Base-by-base conservation (phyloP, 2,113 vertebrate species). In the Psettodes erumei region DNA sequence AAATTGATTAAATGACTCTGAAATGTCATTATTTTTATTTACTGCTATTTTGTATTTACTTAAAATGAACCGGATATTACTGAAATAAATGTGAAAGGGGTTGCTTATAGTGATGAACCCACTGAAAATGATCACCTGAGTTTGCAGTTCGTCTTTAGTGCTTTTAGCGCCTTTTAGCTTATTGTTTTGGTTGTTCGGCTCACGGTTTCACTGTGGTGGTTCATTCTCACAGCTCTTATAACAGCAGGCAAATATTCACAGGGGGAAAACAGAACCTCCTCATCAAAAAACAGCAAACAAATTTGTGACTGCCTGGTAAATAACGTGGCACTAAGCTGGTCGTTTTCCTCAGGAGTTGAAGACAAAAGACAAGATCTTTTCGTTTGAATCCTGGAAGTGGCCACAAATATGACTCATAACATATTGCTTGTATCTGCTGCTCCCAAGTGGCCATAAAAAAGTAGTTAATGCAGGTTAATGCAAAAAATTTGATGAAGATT, bases 401-500 rank as follows among this genome's bases (percentile, higher is more conserved):
- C n/a, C 33, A 58, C 10, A 35, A 43, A n/a, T 2, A 4, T 12
- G 5, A 45, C 5, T 61, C 6, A 10, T 15, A 21, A 45, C 27
- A 30, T 30, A 19, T 4, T 47, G 11, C 5, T 69, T 19, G 18
- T 43, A 37, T 58, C 28, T 76, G 25, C 21, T 59, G 25, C 37
- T 10, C 13, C 19, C 19, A 16, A 25, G 25, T 37, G 47, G 37
- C 16, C 3, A 43, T 15, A 30, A 69, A 50, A 61, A 53, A 6
- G 8, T 3, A 18, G 12, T 28, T 7, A 47, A 66, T 32, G 48
- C 23, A 47, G 40, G 11, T 68, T 74, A 38, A 58, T n/a, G 56
- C 23, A 3, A 43, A 63, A 32, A 19, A 56, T 77, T 61, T 64
- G 59, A 78, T 74, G 38, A 48, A 23, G 18, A 51, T 54, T 61